Evolutionary conservation across 2,888 invertebrate genomes (phyloP).

Genomic region (Cataglyphis rosenhaueri): DNA sequence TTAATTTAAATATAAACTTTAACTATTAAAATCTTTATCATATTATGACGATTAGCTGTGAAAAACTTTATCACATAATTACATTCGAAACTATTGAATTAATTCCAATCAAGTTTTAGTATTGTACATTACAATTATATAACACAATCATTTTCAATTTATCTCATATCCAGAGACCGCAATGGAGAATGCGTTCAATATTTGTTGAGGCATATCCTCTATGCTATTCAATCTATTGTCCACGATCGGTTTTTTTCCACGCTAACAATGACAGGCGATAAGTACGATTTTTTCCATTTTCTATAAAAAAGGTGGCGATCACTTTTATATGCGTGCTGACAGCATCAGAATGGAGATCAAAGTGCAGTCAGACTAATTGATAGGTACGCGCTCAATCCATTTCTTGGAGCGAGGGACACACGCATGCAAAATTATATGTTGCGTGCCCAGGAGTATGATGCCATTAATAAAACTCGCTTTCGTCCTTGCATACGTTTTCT

Average conservation of each 20-base stretch:
- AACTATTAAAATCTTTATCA: not conserved
- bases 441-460: not conserved
- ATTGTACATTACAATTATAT: not conserved
- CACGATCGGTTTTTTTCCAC: conserved; percentile 18
- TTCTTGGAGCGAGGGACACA: conserved; percentile 17
- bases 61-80: not conserved
- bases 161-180: not conserved
- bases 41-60: not conserved
- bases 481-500: not conserved
- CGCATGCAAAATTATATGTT: conserved; percentile 40
- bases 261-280: conserved; percentile 6
- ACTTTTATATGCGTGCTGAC: conserved; percentile 18
- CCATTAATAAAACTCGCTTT: conserved; percentile 22
- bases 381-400: conserved; percentile 54
- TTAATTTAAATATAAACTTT: not conserved
- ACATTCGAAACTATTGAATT: not conserved
- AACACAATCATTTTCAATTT: not conserved
- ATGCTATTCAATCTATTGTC: conserved; percentile 7
- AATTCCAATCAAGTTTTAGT: not conserved
- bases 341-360: conserved; percentile 39
- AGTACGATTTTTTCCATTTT: conserved; percentile 20
- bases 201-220: no score
- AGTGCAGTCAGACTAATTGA: conserved; percentile 57
- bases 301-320: conserved; percentile 32
- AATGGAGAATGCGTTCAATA: conserved; percentile 15